Evolutionary conservation across 2,888 invertebrate genomes (phyloP).

Genomic region (Tribolium freemani): DNA sequence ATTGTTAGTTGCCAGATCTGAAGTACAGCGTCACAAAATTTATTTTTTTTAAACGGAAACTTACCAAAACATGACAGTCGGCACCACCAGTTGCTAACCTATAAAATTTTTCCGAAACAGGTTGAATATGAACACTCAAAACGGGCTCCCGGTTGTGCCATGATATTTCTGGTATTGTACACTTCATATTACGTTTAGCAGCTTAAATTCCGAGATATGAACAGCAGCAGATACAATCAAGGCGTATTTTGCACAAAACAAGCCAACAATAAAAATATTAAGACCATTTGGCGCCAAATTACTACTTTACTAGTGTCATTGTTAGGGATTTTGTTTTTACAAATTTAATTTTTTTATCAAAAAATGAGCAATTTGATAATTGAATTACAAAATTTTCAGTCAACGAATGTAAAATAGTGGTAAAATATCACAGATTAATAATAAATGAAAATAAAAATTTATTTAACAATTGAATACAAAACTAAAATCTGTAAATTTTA

Average conservation of each 20-base stretch:
- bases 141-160: conserved; percentile 98
- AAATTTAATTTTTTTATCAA: no score
- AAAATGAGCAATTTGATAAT: no score
- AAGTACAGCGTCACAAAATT: neutral
- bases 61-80: conserved; percentile 91
- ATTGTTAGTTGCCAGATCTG: conserved; percentile 88
- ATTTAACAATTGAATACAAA: no score
- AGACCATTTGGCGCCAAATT: conserved; percentile 39
- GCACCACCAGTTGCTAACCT: conserved; percentile 92
- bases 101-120: conserved; percentile 73
- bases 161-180: conserved; percentile 95
- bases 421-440: no score
- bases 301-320: neutral
- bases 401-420: no score
- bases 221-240: neutral
- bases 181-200: conserved; percentile 80
- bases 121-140: conserved; percentile 88
- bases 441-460: no score
- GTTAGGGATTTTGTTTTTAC: neutral
- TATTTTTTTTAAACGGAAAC: conserved; percentile 48
- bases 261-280: conserved; percentile 14
- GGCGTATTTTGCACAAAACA: neutral
- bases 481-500: no score
- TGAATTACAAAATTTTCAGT: no score
- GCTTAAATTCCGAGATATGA: neutral